Conservation (phyloP, 1,140 invertebrate genomes). For the Holotrichia oblita region DNA sequence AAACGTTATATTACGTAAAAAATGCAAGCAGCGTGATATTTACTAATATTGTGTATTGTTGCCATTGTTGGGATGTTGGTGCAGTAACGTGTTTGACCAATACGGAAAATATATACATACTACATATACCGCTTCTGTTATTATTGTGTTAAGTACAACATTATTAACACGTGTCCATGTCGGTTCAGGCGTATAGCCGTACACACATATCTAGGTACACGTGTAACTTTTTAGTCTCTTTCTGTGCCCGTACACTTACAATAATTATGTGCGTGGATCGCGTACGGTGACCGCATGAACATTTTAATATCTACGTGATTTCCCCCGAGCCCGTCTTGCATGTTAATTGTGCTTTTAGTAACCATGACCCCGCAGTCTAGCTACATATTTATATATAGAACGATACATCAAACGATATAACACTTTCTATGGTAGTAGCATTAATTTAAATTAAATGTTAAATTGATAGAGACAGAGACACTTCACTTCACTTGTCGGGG, state of each 20-base stretch:
- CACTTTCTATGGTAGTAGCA: neutral
- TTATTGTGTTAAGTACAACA: neutral
- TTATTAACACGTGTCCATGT: neutral
- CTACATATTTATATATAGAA: slow-evolving; percentile 14
- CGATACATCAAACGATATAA: neutral
- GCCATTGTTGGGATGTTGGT: neutral
- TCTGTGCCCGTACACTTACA: neutral
- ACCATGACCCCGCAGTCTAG: slow-evolving; percentile 1
- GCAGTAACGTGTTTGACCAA: neutral
- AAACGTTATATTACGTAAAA: neutral
- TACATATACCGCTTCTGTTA: neutral
- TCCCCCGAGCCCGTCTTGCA: slow-evolving; percentile 26
- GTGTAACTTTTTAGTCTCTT: neutral
- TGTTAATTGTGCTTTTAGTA: slow-evolving; percentile 29
- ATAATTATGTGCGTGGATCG: neutral
- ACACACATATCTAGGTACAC: neutral
- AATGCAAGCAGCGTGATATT: neutral
- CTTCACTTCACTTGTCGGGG: neutral
- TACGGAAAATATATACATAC: neutral
- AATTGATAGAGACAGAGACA: neutral
- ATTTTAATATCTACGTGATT: slow-evolving; percentile 31
- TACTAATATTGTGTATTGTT: neutral
- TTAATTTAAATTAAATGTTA: slow-evolving; percentile 3
- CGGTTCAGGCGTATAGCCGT: neutral
- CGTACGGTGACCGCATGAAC: slow-evolving; percentile 4